Evolutionary conservation across 2,113 vertebrate genomes (phyloP), one percentile per base, ranked within the genome.

Genomic region (Siniperca knerii): DNA sequence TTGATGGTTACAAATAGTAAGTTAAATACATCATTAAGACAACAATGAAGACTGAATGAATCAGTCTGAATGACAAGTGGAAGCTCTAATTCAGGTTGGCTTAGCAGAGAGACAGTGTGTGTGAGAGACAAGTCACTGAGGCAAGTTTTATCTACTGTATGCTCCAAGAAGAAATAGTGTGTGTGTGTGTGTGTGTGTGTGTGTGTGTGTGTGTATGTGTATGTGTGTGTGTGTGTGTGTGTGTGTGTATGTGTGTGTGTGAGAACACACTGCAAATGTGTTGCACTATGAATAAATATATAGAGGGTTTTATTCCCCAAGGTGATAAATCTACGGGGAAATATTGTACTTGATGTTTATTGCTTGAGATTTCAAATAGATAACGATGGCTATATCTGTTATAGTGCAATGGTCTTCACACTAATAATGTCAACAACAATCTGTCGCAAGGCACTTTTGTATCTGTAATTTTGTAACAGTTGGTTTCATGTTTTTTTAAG

Each of bases 1-100:
- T 58, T 83, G 62, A 57, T 69, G 55, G 79, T 77, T 69, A 83
- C 80, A 85, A 84, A 82, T 83, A 75, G 72, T 71, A 75, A 89
- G 87, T 83, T 89, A 87, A 94, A 91, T 83, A 81, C 79, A 87
- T 87, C 90, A 90, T 93, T 89, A 93, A 73, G 74, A 74, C 64
- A 85, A 90, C 84, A 90, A 86, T 87, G 85, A 77, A 46, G 58
- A 82, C 70, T 65, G 80, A 88, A 78, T 77, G 72, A 82, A 78
- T 87, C 77, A 44, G 64, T 88, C 62, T 86, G 84, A 85, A 85
- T 92, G 90, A 92, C 67, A 35, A 91, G 89, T 82, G 83, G 77
- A 87, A 66, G 62, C 86, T 86, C 57, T 52, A 86, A 92, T 87
- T 89, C 86, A 58, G 76, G 71, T 75, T 35, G 33, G 86, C 83